phyloP scores from a whole-genome alignment of 2,797 vertebrate species.

The Garrulus glandarius region DNA sequence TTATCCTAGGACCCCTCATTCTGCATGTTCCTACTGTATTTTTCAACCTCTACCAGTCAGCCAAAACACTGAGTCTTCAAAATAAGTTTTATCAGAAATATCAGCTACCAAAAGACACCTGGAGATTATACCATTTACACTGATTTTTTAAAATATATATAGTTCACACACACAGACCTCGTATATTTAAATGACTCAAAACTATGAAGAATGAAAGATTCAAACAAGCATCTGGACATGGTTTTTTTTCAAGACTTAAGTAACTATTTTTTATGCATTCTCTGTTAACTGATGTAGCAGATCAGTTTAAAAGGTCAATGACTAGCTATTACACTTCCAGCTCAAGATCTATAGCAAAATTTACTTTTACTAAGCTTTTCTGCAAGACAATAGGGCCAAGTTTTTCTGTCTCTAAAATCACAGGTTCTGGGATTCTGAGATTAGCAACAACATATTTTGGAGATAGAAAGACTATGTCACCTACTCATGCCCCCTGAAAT shows the following conservation, averaged over 20 bases:
- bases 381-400: not conserved
- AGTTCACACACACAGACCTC: not conserved
- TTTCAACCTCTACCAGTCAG: not conserved
- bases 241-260: not conserved
- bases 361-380: not conserved
- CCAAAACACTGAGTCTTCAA: not conserved
- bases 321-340: not conserved
- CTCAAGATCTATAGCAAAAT: not conserved
- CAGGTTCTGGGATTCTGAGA: not conserved
- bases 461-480: not conserved
- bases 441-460: not conserved
- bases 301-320: not conserved
- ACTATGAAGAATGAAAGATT: not conserved
- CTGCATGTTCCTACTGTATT: not conserved
- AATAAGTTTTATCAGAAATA: not conserved
- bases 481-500: not conserved
- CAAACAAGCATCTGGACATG: not conserved
- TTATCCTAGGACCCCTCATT: not conserved
- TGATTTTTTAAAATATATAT: not conserved
- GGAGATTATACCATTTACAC: not conserved
- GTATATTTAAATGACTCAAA: not conserved
- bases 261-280: not conserved
- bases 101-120: not conserved
- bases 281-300: not conserved
- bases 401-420: not conserved